These are phyloP conservation scores for Ceramica pisi DNA, from an alignment of 2,888 invertebrate species.

Conservation along the genomic window DNA sequence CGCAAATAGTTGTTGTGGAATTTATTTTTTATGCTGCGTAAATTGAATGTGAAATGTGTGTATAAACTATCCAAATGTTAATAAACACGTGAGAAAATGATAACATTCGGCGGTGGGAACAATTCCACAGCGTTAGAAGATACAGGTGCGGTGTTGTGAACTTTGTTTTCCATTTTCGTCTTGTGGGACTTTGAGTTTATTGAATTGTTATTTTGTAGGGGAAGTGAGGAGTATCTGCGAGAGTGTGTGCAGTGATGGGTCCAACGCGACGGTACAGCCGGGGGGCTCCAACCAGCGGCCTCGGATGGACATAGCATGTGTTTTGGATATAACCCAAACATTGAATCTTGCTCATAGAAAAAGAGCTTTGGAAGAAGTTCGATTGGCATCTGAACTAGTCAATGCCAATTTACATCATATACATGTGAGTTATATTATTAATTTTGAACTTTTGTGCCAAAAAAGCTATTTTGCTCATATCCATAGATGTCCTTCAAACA, in stretches of 20 bases:
- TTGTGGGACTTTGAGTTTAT: constrained; percentile 69
- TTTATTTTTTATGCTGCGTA: constrained; percentile 77
- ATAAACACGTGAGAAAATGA: constrained; percentile 85
- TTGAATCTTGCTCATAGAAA: constrained; percentile 94
- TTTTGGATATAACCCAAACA: constrained; percentile 94
- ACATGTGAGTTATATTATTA: constrained; percentile 91
- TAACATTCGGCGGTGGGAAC: constrained; percentile 86
- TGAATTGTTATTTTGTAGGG: constrained; percentile 76
- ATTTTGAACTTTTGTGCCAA: neutral
- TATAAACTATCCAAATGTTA: constrained; percentile 83
- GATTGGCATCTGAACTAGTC: constrained; percentile 94
- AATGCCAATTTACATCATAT: constrained; percentile 96
- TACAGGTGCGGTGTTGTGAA: constrained; percentile 79
- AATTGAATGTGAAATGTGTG: constrained; percentile 76
- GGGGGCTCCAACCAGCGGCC: constrained; percentile 88
- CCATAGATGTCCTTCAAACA: constrained; percentile 53
- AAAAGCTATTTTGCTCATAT: neutral
- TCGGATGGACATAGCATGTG: constrained; percentile 97
- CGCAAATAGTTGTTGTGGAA: constrained; percentile 78
- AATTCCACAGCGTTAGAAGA: constrained; percentile 85
- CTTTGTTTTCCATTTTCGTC: constrained; percentile 71
- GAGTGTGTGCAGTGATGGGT: constrained; percentile 89
- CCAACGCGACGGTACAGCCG: constrained; percentile 87
- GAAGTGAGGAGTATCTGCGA: constrained; percentile 90
- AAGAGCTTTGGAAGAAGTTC: constrained; percentile 96